These are phyloP conservation scores for Podilymbus podiceps DNA, from an alignment of 2,113 vertebrate species.

Conservation along the genomic window DNA sequence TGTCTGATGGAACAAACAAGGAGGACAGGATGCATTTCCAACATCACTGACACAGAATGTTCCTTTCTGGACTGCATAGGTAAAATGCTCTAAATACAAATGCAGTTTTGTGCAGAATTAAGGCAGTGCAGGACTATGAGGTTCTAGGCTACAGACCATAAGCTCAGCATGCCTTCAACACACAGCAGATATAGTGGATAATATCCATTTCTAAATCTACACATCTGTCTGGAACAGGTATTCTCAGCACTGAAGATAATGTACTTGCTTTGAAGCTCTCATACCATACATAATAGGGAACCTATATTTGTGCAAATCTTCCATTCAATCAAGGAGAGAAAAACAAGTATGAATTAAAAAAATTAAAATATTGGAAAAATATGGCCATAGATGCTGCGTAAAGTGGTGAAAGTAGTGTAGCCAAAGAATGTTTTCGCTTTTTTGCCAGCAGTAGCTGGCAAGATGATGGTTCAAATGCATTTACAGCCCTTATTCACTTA, in stretches of 20 bases:
- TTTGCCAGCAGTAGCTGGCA: background rate
- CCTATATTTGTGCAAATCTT: background rate
- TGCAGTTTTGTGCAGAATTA: background rate
- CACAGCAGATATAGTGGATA: background rate
- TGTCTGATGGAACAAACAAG: background rate
- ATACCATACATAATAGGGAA: background rate
- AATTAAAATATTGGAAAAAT: background rate
- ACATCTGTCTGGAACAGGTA: background rate
- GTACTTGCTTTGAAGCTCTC: background rate
- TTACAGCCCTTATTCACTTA: background rate
- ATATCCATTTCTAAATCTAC: background rate
- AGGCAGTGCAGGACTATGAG: background rate
- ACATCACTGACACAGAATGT: background rate
- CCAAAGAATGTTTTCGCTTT: background rate
- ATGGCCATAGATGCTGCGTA: background rate
- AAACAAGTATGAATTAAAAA: background rate
- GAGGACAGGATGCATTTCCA: background rate
- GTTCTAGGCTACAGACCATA: background rate
- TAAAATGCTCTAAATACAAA: background rate
- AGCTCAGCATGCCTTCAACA: background rate
- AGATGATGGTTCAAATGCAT: background rate
- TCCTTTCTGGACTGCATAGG: background rate
- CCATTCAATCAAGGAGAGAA: background rate
- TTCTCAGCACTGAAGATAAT: background rate
- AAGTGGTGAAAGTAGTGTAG: background rate